Base-by-base conservation (phyloP, 2,888 invertebrate genomes). In the Norana najaformis region DNA sequence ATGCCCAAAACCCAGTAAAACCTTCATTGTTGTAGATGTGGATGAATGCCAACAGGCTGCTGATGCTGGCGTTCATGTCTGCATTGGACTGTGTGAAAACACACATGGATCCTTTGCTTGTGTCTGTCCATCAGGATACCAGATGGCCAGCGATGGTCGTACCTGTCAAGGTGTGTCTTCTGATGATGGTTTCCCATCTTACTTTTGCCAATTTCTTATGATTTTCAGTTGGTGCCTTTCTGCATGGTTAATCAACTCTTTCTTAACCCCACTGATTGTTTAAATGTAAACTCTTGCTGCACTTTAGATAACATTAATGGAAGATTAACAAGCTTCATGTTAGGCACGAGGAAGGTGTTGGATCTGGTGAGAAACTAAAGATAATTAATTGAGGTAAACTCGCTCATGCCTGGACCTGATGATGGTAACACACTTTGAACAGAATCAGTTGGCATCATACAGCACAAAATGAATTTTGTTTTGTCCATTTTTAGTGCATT, bases 41-140 rank as follows among this genome's bases (percentile, higher is more conserved):
- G 97, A 98, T 94, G 98, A 98, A 94, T 98, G 98, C 93, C 96
- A 96, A 14, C 96, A 96, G 92, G 97, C 96, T 94, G 96, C 96
- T 92, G 96, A 96, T 2, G 96, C 96, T 92, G 95, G 95, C 0
- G 94, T 94, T 0, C 93, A 94, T 30, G 93, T 95, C 0, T 97
- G 97, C 94, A 95, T 97, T 0, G 98, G 98, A 0, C 96, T 96
- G 11, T 98, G 98, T 93, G 96, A 97, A 69, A 98, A 98, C 94
- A 96, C 97, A 23, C 97, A 97, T 0, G 98, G 98, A 0, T 97
- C 97, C 96, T 8, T 93, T 92, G 90, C 91, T 23, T 95, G 94
- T 92, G 92, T 93, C 30, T 95, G 95, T 93, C 94, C 94, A 0
- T 90, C 92, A 36, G 94, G 95, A 8, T 95, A 93, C 93, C 93